These are phyloP conservation scores for Syngnathus scovelli DNA, from an alignment of 2,113 vertebrate genomes.

Conservation along the genomic window DNA sequence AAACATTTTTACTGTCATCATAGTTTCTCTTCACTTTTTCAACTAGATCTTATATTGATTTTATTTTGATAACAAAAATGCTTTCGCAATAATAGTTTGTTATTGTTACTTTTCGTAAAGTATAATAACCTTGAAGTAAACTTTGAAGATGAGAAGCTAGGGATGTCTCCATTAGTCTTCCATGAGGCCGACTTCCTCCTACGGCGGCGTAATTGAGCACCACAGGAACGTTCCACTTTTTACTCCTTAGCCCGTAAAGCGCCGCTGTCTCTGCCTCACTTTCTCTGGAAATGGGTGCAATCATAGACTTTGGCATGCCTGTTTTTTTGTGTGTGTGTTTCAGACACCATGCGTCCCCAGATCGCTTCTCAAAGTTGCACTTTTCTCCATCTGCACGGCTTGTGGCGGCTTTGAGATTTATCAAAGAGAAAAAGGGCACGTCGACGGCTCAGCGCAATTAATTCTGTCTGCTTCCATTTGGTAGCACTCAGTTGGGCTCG, in stretches of 20 bases:
- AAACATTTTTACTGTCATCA: too few relatives aligned
- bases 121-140: too few relatives aligned
- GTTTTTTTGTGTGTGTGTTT: slow-evolving; percentile 11
- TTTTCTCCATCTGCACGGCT: slow-evolving; percentile 43
- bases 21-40: too few relatives aligned
- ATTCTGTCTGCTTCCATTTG: slow-evolving; percentile 68
- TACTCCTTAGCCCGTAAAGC: slow-evolving; percentile 30
- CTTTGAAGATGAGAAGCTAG: not conserved
- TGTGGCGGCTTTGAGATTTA: slow-evolving; percentile 62
- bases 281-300: slow-evolving; percentile 13
- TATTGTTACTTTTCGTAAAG: too few relatives aligned
- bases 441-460: slow-evolving; percentile 56
- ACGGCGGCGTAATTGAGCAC: slow-evolving; percentile 45
- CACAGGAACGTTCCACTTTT: slow-evolving; percentile 34
- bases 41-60: too few relatives aligned
- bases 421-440: slow-evolving; percentile 70
- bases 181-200: slow-evolving; percentile 26
- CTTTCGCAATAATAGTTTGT: too few relatives aligned
- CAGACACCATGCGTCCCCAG: slow-evolving; percentile 32
- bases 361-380: slow-evolving; percentile 61
- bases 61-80: too few relatives aligned
- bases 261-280: slow-evolving; percentile 16
- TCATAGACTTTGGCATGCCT: slow-evolving; percentile 28
- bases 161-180: slow-evolving; percentile 36
- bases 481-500: slow-evolving; percentile 36